Percentiles rank a stretch among this genome's conserved stretches.
These are phyloP conservation scores for Acrocyrtus sp. DNA, from an alignment of 2,888 invertebrate species.

Conservation along the genomic window DNA sequence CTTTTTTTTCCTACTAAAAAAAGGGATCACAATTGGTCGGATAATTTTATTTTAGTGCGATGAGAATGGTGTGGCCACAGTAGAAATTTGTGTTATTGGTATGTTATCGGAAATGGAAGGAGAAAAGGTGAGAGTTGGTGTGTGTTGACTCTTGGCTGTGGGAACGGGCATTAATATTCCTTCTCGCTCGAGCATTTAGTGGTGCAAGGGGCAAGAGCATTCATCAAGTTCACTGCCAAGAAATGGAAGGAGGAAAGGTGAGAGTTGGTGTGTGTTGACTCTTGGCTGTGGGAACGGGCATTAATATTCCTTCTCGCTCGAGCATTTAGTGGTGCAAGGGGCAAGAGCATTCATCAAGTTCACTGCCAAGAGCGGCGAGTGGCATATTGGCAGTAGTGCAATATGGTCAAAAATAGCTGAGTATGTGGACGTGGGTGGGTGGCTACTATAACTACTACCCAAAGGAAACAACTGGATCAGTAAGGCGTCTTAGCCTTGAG, in stretches of 20 bases:
- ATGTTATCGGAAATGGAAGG: too few relatives aligned
- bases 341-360: too few relatives aligned
- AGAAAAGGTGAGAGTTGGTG: background rate
- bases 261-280: background rate
- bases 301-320: too few relatives aligned
- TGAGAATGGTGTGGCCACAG: background rate
- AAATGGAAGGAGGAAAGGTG: background rate
- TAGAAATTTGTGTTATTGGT: background rate
- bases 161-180: too few relatives aligned
- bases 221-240: conserved; percentile 21
- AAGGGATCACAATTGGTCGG: background rate
- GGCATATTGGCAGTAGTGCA: too few relatives aligned
- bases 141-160: background rate
- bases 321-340: too few relatives aligned
- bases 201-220: too few relatives aligned
- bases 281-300: too few relatives aligned
- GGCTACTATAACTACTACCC: too few relatives aligned
- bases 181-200: too few relatives aligned
- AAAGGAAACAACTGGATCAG: background rate
- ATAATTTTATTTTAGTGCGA: background rate
- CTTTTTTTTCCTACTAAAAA: background rate
- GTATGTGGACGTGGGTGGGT: background rate
- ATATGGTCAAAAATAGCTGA: background rate
- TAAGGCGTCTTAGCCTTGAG: too few relatives aligned
- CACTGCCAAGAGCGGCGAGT: conserved; percentile 4